Conservation (phyloP, 1,140 invertebrate genomes). For the Bombus sibiricus region DNA sequence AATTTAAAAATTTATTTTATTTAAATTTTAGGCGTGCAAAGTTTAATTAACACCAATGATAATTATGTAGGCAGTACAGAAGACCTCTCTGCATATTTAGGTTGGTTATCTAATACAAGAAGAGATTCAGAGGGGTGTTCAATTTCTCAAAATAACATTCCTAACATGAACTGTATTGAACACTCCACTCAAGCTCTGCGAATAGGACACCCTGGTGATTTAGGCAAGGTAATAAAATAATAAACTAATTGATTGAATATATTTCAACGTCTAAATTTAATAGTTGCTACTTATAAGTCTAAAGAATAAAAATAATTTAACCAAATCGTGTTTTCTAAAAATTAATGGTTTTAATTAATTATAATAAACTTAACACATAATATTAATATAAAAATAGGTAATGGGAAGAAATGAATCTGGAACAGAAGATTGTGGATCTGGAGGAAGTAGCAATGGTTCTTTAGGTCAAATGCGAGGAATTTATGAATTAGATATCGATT, state of each 20-base stretch:
- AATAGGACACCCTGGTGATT: constrained; percentile 11
- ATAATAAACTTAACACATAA: not conserved
- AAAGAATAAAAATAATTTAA: not conserved
- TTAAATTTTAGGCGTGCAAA: constrained; percentile 27
- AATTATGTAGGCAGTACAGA: constrained; percentile 37
- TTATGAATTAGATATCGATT: constrained; percentile 82
- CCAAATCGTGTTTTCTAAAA: not conserved
- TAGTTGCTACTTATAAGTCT: not conserved
- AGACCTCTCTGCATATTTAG: constrained; percentile 55
- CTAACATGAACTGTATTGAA: constrained; percentile 35
- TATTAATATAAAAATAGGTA: constrained; percentile 5
- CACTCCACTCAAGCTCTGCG: constrained; percentile 27
- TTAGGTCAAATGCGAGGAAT: constrained; percentile 80
- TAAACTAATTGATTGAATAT: not conserved
- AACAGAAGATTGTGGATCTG: constrained; percentile 31
- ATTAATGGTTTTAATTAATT: not conserved
- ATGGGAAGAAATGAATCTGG: constrained; percentile 34
- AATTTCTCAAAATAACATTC: constrained; percentile 28
- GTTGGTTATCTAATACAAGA: constrained; percentile 40
- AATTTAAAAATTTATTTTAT: not conserved
- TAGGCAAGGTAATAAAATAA: constrained; percentile 20
- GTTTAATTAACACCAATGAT: constrained; percentile 23
- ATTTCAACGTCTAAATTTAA: not conserved
- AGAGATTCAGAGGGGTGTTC: constrained; percentile 33
- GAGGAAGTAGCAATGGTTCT: constrained; percentile 56